Conservation (phyloP, 2,113 vertebrate genomes). For the Myanophis thanlyinensis region DNA sequence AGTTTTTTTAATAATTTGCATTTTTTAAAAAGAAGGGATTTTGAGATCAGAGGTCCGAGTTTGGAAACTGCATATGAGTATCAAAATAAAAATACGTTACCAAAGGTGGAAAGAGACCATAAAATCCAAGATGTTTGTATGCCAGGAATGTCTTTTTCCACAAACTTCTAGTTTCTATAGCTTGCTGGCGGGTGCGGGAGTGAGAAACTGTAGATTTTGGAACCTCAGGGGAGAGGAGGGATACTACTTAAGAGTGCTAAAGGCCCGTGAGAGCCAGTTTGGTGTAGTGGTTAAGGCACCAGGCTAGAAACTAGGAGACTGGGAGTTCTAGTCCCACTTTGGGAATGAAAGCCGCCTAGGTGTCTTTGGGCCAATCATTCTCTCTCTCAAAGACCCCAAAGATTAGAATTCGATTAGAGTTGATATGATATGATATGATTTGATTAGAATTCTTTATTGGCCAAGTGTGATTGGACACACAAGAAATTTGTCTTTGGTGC, state of each 20-base stretch:
- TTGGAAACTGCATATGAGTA: neutral
- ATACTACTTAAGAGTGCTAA: neutral
- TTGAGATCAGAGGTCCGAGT: neutral
- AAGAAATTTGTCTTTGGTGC: no score
- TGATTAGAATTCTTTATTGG: no score
- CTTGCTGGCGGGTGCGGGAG: no score
- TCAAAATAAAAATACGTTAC: neutral
- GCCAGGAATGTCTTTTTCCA: neutral
- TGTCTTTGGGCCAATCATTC: no score
- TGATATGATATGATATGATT: no score
- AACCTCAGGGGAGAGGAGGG: accelerated
- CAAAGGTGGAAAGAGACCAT: neutral
- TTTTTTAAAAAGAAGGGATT: neutral
- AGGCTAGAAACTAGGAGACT: no score
- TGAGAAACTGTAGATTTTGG: neutral
- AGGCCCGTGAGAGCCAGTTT: neutral
- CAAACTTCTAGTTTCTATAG: neutral
- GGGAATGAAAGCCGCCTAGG: no score
- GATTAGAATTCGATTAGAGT: no score
- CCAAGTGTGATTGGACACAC: no score
- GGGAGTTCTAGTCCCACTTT: no score
- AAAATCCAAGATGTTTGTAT: neutral
- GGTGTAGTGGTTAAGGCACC: no score
- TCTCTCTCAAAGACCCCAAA: no score
- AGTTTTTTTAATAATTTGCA: neutral